These are phyloP conservation scores for Lucinisca nassula DNA, from an alignment of 2,888 invertebrate genomes.

Conservation along the genomic window DNA sequence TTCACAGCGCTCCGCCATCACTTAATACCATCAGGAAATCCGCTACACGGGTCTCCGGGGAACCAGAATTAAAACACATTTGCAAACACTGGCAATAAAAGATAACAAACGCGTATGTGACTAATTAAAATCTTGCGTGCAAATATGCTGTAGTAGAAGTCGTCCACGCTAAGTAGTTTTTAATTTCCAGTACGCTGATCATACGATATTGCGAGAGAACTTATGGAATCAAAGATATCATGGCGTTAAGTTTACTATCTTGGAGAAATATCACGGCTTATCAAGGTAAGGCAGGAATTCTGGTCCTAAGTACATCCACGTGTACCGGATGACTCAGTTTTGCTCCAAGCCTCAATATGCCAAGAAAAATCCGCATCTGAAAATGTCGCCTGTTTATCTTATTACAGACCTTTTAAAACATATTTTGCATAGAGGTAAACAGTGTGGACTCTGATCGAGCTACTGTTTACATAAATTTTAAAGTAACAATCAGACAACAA, in stretches of 20 bases:
- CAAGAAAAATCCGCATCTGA: no score
- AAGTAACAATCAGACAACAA: no score
- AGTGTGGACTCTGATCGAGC: no score
- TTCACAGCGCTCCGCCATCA: background rate
- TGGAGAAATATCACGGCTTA: background rate
- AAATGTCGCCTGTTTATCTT: no score
- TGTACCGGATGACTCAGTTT: background rate
- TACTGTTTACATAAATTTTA: no score
- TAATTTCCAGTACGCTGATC: background rate
- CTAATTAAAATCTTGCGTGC: slow-evolving; percentile 71
- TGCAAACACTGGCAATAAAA: slow-evolving; percentile 29
- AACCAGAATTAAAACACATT: slow-evolving; percentile 50
- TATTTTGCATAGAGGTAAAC: no score
- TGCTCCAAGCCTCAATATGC: no score
- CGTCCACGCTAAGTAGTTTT: background rate
- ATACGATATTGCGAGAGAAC: background rate
- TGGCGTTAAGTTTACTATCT: background rate
- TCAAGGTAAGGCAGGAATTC: background rate
- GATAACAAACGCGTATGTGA: slow-evolving; percentile 33
- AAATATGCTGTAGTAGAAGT: background rate
- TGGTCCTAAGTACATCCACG: no score
- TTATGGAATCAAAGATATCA: background rate
- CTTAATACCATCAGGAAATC: slow-evolving; percentile 7
- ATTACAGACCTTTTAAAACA: no score
- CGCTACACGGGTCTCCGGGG: slow-evolving; percentile 15